Evolutionary conservation across 2,888 invertebrate species (phyloP).

Genomic region (Fragum fragum): DNA sequence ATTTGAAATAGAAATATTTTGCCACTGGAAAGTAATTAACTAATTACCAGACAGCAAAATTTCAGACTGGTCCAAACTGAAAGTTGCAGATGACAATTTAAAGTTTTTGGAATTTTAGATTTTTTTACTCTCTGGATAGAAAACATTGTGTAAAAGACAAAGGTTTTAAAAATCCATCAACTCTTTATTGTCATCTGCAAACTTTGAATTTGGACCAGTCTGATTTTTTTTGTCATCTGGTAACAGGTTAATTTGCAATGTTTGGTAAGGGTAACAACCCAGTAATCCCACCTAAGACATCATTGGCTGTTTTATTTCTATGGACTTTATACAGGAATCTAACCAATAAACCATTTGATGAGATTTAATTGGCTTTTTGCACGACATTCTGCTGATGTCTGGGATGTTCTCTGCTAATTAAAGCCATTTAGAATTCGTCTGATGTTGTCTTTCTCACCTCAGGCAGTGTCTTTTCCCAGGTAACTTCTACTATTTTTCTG

Average conservation of each 20-base stretch:
- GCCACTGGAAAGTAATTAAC: no score
- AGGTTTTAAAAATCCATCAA: no score
- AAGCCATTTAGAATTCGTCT: conserved; percentile 3
- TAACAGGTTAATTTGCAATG: no score
- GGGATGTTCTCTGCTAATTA: neutral
- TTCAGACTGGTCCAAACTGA: neutral
- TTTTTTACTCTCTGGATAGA: neutral
- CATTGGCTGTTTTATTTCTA: conserved; percentile 21
- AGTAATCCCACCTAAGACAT: conserved; percentile 8
- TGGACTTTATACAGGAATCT: conserved; percentile 7
- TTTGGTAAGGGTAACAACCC: neutral
- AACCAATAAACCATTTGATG: conserved; percentile 15
- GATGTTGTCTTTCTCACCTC: neutral
- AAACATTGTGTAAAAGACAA: no score
- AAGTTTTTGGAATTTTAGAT: neutral
- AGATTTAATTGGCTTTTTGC: conserved; percentile 6
- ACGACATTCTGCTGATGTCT: neutral
- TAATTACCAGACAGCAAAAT: neutral
- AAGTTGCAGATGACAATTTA: neutral
- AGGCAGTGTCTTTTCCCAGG: neutral
- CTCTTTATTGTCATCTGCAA: no score
- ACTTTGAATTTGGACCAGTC: no score
- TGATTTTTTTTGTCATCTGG: no score
- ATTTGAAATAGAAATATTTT: no score
- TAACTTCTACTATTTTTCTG: neutral